phyloP scores from a whole-genome alignment of 2,113 vertebrate genomes.

The Corythaixoides concolor region DNA sequence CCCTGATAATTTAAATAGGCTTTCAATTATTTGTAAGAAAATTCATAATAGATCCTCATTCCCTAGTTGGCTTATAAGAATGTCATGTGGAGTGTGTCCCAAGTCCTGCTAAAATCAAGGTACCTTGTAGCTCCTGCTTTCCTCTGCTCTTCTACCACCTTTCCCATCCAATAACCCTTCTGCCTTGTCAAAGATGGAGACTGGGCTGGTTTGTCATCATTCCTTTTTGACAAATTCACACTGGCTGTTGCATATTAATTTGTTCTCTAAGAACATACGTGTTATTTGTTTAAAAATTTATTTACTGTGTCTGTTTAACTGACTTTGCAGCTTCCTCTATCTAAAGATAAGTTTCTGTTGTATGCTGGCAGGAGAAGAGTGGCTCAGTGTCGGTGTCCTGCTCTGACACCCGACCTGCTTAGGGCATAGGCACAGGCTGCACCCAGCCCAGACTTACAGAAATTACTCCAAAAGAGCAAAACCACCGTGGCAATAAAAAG shows the following conservation, averaged over 20 bases:
- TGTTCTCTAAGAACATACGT: not conserved
- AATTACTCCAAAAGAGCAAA: not conserved
- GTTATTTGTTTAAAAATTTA: not conserved
- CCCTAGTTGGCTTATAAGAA: not conserved
- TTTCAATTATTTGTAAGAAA: not conserved
- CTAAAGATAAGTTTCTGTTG: not conserved
- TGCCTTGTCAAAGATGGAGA: not conserved
- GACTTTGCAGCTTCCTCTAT: not conserved
- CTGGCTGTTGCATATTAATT: not conserved
- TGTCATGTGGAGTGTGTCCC: fast-evolving
- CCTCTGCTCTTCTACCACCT: not conserved
- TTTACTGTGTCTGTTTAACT: not conserved
- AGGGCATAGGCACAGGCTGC: not conserved
- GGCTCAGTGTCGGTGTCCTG: not conserved
- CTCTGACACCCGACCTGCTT: not conserved
- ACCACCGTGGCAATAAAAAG: not conserved
- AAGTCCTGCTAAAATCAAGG: not conserved
- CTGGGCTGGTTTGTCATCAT: not conserved
- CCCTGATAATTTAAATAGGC: not conserved
- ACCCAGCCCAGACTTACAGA: not conserved
- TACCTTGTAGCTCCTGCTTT: not conserved
- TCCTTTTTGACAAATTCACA: not conserved
- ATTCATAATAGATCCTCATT: not conserved
- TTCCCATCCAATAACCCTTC: not conserved
- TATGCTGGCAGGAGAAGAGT: fast-evolving